Percentiles rank a stretch among this genome's conserved stretches.
Conservation (phyloP, 2,797 vertebrate species). For the Spondyliosoma cantharus region DNA sequence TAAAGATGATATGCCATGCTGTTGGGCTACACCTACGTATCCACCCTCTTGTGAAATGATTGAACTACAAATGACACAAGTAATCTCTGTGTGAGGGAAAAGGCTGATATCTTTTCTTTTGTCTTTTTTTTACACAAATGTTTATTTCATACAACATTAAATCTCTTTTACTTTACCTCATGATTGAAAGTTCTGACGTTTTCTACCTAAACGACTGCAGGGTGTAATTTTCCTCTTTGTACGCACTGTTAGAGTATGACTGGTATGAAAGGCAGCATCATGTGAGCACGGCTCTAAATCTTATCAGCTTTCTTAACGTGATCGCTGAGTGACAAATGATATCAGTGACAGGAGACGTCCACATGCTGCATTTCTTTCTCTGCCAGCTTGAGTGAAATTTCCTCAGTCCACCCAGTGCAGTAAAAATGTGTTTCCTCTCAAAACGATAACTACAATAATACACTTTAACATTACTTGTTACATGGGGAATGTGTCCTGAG, state of each 20-base stretch:
- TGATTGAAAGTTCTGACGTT: neutral
- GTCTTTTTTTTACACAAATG: neutral
- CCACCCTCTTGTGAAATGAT: neutral
- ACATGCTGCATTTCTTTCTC: neutral
- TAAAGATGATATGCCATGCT: neutral
- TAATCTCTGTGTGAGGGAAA: neutral
- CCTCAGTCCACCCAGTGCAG: neutral
- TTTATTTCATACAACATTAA: neutral
- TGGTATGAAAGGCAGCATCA: constrained; percentile 53
- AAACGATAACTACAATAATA: neutral
- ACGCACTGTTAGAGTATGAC: constrained; percentile 35
- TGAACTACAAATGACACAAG: neutral
- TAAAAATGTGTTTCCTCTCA: neutral
- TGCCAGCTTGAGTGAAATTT: neutral
- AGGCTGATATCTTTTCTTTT: neutral
- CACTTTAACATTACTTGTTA: neutral
- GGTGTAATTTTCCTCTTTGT: neutral
- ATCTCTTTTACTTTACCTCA: neutral
- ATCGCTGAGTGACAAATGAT: constrained; percentile 11
- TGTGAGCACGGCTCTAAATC: constrained; percentile 31
- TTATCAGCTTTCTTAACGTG: constrained; percentile 40
- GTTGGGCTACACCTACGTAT: neutral
- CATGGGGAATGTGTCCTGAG: neutral
- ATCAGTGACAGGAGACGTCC: constrained; percentile 24
- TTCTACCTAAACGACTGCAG: constrained; percentile 22